Conservation (phyloP, 2,113 vertebrate species). For the Notarius quadriscutis region DNA sequence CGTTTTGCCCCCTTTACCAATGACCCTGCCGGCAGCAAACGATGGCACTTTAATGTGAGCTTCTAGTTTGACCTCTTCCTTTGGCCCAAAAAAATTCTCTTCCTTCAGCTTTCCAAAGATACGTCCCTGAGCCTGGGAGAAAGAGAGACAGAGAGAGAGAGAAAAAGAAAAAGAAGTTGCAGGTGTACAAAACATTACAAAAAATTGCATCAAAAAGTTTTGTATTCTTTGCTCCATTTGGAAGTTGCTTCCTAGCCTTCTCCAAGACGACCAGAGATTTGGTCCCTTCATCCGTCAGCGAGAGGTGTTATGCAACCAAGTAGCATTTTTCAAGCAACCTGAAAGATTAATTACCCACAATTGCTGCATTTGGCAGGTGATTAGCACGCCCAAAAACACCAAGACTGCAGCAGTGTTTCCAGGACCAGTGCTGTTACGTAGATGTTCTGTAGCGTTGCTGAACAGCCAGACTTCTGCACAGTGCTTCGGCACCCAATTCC, state of each 20-base stretch:
- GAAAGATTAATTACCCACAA: neutral
- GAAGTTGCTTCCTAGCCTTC: neutral
- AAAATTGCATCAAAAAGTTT: too few relatives aligned
- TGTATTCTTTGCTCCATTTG: neutral
- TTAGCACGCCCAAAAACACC: too few relatives aligned
- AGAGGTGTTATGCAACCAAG: neutral
- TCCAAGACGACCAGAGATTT: neutral
- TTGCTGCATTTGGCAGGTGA: too few relatives aligned
- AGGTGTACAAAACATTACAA: neutral
- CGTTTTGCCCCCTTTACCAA: conserved; percentile 98
- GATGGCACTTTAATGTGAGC: conserved; percentile 98
- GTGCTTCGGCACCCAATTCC: too few relatives aligned
- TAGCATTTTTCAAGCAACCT: neutral
- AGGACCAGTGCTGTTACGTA: neutral
- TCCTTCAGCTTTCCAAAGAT: conserved; percentile 96
- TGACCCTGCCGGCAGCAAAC: conserved; percentile 94
- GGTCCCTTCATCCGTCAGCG: neutral
- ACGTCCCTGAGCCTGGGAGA: conserved; percentile 86
- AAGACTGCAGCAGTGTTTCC: too few relatives aligned
- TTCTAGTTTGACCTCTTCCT: conserved; percentile 97
- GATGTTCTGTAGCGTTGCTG: too few relatives aligned
- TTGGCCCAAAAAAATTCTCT: conserved; percentile 98
- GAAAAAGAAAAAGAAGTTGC: too few relatives aligned
- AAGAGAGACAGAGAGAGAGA: neutral
- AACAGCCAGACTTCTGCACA: too few relatives aligned